Conservation (phyloP, 2,888 invertebrate genomes). For the Crematogaster levior region DNA sequence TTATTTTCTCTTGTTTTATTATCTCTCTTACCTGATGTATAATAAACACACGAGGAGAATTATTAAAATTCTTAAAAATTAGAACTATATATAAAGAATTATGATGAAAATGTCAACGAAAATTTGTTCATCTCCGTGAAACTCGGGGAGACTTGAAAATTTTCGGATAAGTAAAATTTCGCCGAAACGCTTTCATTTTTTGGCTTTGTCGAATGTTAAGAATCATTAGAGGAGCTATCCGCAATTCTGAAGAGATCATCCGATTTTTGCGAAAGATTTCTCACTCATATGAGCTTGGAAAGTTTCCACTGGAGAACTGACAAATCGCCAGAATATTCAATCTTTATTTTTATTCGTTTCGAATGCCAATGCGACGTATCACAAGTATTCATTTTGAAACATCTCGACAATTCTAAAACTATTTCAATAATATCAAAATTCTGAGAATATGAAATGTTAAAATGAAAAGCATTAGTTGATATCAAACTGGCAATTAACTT, state of each 20-base stretch:
- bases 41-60: background rate
- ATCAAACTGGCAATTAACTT: too few relatives aligned
- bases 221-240: background rate
- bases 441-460: background rate
- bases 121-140: background rate
- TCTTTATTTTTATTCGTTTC: background rate
- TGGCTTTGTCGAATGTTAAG: background rate
- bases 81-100: too few relatives aligned
- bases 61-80: background rate
- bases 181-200: background rate
- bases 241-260: background rate
- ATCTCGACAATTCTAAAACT: background rate
- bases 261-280: background rate
- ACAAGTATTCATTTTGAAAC: background rate
- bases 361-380: background rate
- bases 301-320: background rate
- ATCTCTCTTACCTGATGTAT: background rate
- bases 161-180: background rate
- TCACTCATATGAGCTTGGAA: background rate
- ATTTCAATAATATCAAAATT: background rate
- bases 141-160: background rate
- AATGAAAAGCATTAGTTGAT: too few relatives aligned
- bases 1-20: constrained; percentile 12
- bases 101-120: too few relatives aligned
- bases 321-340: background rate